phyloP scores from a whole-genome alignment of 2,113 vertebrate genomes.

The Baryphthengus martii region DNA sequence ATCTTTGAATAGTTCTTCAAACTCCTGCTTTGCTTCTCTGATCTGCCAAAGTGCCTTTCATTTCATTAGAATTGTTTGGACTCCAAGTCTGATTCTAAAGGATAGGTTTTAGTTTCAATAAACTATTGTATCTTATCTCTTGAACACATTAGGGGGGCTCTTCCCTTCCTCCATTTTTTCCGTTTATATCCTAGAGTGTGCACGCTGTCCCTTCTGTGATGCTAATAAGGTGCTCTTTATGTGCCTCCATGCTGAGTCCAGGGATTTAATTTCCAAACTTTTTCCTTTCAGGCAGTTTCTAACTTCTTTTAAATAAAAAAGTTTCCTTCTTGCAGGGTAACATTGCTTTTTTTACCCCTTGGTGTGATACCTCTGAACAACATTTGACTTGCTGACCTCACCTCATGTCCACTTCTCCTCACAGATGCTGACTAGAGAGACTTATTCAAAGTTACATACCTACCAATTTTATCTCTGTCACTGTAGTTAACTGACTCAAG shows the following conservation, averaged over 20 bases:
- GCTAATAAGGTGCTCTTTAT: neutral
- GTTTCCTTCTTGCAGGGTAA: neutral
- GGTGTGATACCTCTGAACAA: neutral
- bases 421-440: neutral
- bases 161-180: neutral
- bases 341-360: neutral
- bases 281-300: neutral
- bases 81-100: neutral
- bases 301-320: neutral
- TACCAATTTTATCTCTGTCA: neutral
- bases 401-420: neutral
- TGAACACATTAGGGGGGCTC: neutral
- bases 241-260: neutral
- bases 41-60: neutral
- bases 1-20: neutral
- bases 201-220: neutral
- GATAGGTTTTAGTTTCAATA: neutral
- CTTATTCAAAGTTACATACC: neutral
- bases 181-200: neutral
- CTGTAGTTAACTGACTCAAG: neutral
- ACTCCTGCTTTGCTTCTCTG: neutral
- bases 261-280: neutral
- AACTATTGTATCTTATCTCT: neutral
- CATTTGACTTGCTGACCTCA: accelerated
- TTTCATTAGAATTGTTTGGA: neutral